These are phyloP conservation scores for Leucophenga varia DNA, from an alignment of 1,140 invertebrate species.

Conservation along the genomic window DNA sequence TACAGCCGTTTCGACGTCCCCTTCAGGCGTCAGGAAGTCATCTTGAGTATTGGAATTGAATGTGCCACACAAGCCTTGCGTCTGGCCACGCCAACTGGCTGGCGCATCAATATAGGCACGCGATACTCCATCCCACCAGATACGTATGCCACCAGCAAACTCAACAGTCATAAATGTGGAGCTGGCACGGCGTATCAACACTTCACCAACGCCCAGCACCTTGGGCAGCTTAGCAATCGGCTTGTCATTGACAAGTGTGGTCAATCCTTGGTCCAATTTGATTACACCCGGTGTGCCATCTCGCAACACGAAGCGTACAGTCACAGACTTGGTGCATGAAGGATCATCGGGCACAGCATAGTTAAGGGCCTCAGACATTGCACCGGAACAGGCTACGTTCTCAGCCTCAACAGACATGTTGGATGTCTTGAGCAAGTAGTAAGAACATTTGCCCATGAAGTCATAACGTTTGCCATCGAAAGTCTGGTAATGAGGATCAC, in stretches of 20 bases:
- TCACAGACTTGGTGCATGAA: slow-evolving; percentile 81
- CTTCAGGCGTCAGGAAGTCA: slow-evolving; percentile 84
- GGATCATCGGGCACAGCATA: slow-evolving; percentile 64
- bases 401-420: slow-evolving; percentile 77
- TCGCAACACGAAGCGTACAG: slow-evolving; percentile 59
- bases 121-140: slow-evolving; percentile 84
- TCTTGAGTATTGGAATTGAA: slow-evolving; percentile 85
- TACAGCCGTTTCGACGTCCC: slow-evolving; percentile 74
- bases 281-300: slow-evolving; percentile 58
- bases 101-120: slow-evolving; percentile 81
- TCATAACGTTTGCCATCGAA: slow-evolving; percentile 84
- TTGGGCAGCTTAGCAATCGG: slow-evolving; percentile 70
- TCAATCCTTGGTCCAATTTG: slow-evolving; percentile 71
- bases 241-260: slow-evolving; percentile 69
- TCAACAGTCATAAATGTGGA: slow-evolving; percentile 73
- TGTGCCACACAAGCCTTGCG: slow-evolving; percentile 83
- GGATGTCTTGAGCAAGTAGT: slow-evolving; percentile 70
- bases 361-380: slow-evolving; percentile 73
- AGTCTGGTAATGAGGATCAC: slow-evolving; percentile 88
- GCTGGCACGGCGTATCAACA: slow-evolving; percentile 69
- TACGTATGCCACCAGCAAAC: slow-evolving; percentile 72
- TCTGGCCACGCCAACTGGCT: slow-evolving; percentile 67
- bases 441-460: slow-evolving; percentile 88
- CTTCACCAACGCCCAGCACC: slow-evolving; percentile 60
- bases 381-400: slow-evolving; percentile 77